Percentiles rank a stretch among this genome's conserved stretches.
Evolutionary conservation across 2,797 vertebrate species (phyloP).

Genomic region (Menidia menidia): DNA sequence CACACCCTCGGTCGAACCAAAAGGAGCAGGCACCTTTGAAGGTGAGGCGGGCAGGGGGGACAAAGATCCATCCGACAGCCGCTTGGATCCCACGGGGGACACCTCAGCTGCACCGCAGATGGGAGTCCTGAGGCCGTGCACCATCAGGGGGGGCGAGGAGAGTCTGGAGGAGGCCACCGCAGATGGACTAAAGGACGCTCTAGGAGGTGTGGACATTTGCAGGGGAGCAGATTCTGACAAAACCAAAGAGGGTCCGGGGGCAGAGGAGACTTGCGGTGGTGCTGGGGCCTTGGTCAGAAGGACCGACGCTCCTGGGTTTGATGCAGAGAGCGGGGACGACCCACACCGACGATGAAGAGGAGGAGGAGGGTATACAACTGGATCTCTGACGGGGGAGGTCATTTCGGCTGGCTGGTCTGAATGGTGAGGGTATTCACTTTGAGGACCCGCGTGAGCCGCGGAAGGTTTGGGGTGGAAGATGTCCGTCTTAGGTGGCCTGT

Average conservation of each 20-base stretch:
- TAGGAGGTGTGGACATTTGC: slow-evolving; percentile 57
- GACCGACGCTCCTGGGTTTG: slow-evolving; percentile 25
- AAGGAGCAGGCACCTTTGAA: slow-evolving; percentile 44
- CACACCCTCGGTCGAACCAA: slow-evolving; percentile 32
- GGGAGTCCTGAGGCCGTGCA: slow-evolving; percentile 61
- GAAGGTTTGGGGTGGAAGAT: slow-evolving; percentile 62
- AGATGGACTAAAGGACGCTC: slow-evolving; percentile 39
- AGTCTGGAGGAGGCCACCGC: slow-evolving; percentile 57
- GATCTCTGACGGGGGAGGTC: slow-evolving; percentile 57
- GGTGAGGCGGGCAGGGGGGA: slow-evolving; percentile 52
- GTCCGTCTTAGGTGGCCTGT: slow-evolving; percentile 65
- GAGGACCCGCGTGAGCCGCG: slow-evolving; percentile 45
- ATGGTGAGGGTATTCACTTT: slow-evolving; percentile 63
- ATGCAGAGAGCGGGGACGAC: slow-evolving; percentile 53
- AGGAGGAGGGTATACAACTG: slow-evolving; percentile 49
- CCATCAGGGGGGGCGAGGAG: slow-evolving; percentile 59
- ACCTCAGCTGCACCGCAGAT: slow-evolving; percentile 41
- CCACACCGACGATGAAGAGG: slow-evolving; percentile 10
- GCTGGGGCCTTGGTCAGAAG: slow-evolving; percentile 53
- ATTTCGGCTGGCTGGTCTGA: slow-evolving; percentile 68
- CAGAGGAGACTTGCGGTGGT: slow-evolving; percentile 58
- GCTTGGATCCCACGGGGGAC: slow-evolving; percentile 42
- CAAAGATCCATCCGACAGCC: slow-evolving; percentile 43
- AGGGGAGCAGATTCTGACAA: slow-evolving; percentile 52
- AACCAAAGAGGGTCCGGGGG: slow-evolving; percentile 26